phyloP scores from a whole-genome alignment of 2,113 vertebrate genomes.

The Gorilla gorilla region DNA sequence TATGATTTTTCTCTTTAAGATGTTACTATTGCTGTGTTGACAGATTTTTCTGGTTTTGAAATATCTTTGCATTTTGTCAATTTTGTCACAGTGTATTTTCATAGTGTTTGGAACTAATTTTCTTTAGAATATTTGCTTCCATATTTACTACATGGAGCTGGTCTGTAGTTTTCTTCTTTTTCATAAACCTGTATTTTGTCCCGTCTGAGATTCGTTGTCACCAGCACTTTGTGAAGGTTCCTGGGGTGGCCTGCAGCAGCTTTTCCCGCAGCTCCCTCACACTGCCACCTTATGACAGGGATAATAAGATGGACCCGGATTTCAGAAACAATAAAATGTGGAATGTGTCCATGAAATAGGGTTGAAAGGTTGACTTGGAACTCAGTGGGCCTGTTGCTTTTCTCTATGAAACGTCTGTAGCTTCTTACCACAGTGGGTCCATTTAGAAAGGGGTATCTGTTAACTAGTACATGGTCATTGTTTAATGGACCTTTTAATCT shows the following conservation, averaged over 20 bases:
- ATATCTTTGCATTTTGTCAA: not conserved
- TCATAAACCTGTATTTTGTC: too few relatives aligned
- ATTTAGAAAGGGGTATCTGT: rapidly evolving
- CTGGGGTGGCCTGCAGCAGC: too few relatives aligned
- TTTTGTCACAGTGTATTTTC: rapidly evolving
- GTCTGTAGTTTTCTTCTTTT: not conserved
- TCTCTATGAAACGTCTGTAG: not conserved
- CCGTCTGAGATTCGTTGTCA: rapidly evolving
- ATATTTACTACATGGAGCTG: not conserved
- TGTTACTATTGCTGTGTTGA: not conserved
- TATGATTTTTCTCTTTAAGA: not conserved
- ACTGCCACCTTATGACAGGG: rapidly evolving
- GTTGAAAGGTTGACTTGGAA: not conserved
- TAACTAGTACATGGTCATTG: too few relatives aligned
- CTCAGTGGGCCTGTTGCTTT: not conserved
- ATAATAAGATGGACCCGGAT: rapidly evolving
- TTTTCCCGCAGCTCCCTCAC: not conserved
- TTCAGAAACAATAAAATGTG: not conserved
- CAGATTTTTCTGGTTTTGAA: not conserved
- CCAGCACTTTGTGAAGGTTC: not conserved
- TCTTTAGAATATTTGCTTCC: not conserved
- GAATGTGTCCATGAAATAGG: not conserved
- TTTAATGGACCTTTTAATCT: not conserved
- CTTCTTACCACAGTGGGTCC: not conserved
- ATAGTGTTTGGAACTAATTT: not conserved